These are phyloP conservation scores for rat (Rattus norvegicus) DNA, from an alignment of 2,113 vertebrate genomes.

Conservation along the genomic window DNA sequence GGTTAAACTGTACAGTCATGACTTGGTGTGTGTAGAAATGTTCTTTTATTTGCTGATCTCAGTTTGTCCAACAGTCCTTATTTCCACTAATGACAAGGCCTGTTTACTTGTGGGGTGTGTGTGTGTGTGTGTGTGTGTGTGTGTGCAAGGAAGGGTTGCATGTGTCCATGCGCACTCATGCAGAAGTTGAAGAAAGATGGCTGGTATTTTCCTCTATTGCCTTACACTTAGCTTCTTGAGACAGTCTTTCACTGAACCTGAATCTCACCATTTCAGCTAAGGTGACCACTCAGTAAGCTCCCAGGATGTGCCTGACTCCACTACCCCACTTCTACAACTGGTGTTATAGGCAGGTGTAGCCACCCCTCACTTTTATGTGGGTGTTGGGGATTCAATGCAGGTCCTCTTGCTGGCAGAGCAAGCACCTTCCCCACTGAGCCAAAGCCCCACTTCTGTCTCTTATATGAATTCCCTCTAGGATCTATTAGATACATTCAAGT, in stretches of 20 bases:
- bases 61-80: background rate
- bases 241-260: background rate
- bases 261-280: background rate
- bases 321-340: background rate
- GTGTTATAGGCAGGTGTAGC: no score
- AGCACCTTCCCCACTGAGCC: background rate
- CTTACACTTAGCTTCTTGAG: no score
- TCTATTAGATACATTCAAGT: background rate
- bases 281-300: background rate
- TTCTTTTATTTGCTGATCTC: constrained; percentile 42
- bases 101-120: background rate
- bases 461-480: background rate
- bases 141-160: background rate
- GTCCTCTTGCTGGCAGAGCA: background rate
- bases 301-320: background rate
- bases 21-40: constrained; percentile 7
- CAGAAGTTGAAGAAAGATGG: no score
- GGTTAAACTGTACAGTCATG: constrained; percentile 23
- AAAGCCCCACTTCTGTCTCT: constrained; percentile 27
- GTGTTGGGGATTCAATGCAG: background rate
- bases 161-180: background rate
- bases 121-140: background rate
- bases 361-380: background rate
- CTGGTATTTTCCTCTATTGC: background rate
- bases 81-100: background rate